Evolutionary conservation across 1,140 invertebrate species (phyloP), one percentile per base, ranked within the genome.

Genomic region (Ostrea edulis): DNA sequence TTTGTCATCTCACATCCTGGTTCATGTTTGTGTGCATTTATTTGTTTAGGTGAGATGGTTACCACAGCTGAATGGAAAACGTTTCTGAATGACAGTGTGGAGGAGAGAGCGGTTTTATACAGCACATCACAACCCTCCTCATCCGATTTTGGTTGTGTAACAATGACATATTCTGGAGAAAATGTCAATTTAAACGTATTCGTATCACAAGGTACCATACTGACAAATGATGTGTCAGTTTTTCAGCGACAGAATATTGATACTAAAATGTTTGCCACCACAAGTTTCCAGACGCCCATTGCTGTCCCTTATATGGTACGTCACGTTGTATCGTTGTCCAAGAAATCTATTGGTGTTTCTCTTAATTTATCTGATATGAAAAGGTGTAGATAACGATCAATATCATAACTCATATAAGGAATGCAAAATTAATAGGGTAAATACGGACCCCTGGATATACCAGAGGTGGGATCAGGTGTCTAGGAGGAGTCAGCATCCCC

Each of bases 121-220:
- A 29, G 68, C 29, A 77, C 25, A 14, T 11, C 68, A 77, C 68
- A 77, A 25, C 68, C 68, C 35, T 11, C 68, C 8, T 77, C 68
- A 9, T 29, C 68, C 4, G 68, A 77, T 12, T 77, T 77, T 77
- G 68, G 68, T 22, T 77, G 68, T 77, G 8, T 77, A 77, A 77
- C 68, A 77, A 77, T 77, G 29, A 29, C 68, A 12, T 77, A 77
- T 35, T 77, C 29, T 29, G 68, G 68, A 17, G 25, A 77, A 17
- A 35, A 35, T 77, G 68, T 77, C 68, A 25, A 77, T 35, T 77
- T 77, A 44, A 12, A 77, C 9, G 25, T 77, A 9, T 77, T 14
- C 29, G 29, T 77, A 77, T 12, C 68, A 14, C 25, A 77, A 29
- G 68, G 68, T 25, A 77, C 68, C 25, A 3, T 77, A 14, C 29